Evolutionary conservation across 1,140 invertebrate genomes (phyloP), one percentile per base, ranked within the genome.

Genomic region (Trachelipus rathkii): DNA sequence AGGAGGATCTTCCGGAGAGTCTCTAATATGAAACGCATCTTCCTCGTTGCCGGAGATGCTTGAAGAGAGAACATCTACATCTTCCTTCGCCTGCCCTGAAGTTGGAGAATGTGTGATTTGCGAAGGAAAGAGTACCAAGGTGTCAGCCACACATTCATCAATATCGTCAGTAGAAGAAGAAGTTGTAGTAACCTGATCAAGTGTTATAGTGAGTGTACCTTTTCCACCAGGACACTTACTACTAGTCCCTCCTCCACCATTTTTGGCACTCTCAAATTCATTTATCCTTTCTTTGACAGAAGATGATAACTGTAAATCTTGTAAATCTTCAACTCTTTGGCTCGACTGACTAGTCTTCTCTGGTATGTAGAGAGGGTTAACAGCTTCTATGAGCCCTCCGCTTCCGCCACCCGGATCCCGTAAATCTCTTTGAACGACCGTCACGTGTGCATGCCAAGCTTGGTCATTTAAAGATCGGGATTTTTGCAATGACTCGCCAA

Each of bases 221-320:
- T 60, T 60, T 60, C 19, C 19, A 15, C 50, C 50, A 19, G 50
- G 50, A 60, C 50, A 15, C 50, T 60, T 60, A 19, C 50, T 60
- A 60, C 50, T 19, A 15, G 50, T 60, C 8, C 19, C 19, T 13
- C 11, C 50, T 15, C 50, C 11, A 3, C 11, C 50, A 60, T 60
- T 60, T 19, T 67, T 75, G 7, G 76, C 79, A 74, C 73, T 81
- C 77, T 84, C 83, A 69, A 84, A 79, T 69, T 83, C 83, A 68
- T 82, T 84, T 24, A 84, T 84, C 70, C 82, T 77, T 72, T 84
- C 83, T 73, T 83, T 84, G 44, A 84, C 82, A 10, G 82, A 82
- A 10, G 83, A 83, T n/a, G 79, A 77, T 10, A 81, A 68, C 45
- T 78, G 79, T 4, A 81, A 77, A 19, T 72, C 60, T n/a, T 78